A percentile compares a stretch with the other conserved stretches of the same genome.
These are phyloP conservation scores for Scaptomyza tumidula DNA, from an alignment of 2,888 invertebrate genomes.

Conservation along the genomic window DNA sequence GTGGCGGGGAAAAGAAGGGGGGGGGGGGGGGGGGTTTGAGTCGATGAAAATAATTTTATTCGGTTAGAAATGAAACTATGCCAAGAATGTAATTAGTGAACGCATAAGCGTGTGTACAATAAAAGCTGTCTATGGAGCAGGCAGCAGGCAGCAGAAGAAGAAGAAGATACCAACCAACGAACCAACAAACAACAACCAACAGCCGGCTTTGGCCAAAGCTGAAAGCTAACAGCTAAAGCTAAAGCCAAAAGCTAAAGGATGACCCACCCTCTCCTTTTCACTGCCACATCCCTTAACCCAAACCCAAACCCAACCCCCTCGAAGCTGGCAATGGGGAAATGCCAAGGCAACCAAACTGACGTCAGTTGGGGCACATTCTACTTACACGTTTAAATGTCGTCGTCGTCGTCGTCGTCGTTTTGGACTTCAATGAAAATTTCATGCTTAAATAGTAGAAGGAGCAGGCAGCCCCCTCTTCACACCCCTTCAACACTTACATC, in stretches of 20 bases:
- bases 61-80: conserved; percentile 92
- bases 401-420: conserved; percentile 4
- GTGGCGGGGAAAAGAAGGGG: background rate
- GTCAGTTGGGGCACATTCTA: conserved; percentile 39
- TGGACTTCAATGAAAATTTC: conserved; percentile 40
- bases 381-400: conserved; percentile 60
- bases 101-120: conserved; percentile 72
- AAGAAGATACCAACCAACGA: background rate
- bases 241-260: conserved; percentile 37
- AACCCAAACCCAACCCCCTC: background rate
- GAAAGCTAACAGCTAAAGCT: conserved; percentile 23
- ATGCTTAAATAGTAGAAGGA: conserved; percentile 2
- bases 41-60: conserved; percentile 79
- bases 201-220: conserved; percentile 1
- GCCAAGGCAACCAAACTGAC: conserved; percentile 43
- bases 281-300: background rate
- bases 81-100: conserved; percentile 98
- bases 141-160: background rate
- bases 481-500: background rate
- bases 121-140: conserved; percentile 39
- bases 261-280: conserved; percentile 15
- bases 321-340: conserved; percentile 32
- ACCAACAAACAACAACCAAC: background rate
- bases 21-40: conserved; percentile 55
- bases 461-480: conserved; percentile 1